Conservation (phyloP, 2,888 invertebrate genomes). For the Achlya flavicornis region DNA sequence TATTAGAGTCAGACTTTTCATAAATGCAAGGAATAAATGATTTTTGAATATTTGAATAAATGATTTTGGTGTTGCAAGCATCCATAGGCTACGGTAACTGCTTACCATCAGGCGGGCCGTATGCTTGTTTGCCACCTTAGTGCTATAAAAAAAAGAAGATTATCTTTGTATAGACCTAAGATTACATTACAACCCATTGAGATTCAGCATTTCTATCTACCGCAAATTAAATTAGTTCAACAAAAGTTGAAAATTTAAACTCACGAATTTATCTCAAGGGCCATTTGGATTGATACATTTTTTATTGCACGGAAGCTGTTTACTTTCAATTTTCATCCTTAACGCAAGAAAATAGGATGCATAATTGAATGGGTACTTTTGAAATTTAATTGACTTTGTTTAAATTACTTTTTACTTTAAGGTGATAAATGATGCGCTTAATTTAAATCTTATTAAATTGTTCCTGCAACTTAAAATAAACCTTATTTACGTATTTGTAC, state of each 20-base stretch:
- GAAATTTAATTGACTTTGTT: background rate
- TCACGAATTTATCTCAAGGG: background rate
- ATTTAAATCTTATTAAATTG: background rate
- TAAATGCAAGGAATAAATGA: no score
- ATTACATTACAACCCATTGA: no score
- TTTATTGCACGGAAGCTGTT: background rate
- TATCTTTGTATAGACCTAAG: no score
- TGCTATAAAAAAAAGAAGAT: no score
- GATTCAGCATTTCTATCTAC: background rate
- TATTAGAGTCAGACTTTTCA: no score
- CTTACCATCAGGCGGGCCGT: no score
- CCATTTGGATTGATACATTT: background rate
- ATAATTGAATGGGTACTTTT: background rate
- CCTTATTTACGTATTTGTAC: background rate
- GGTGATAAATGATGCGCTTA: constrained; percentile 4
- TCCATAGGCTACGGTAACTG: no score
- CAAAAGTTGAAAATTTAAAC: constrained; percentile 2
- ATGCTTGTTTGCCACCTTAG: no score
- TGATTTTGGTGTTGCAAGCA: no score
- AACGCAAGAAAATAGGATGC: background rate
- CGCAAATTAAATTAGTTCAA: background rate
- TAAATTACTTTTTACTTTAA: constrained; percentile 7
- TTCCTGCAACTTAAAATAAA: background rate
- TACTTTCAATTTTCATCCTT: constrained; percentile 1
- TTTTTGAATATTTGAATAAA: no score